Evolutionary conservation across 2,888 invertebrate genomes (phyloP).

Genomic region (Drosophila recens): DNA sequence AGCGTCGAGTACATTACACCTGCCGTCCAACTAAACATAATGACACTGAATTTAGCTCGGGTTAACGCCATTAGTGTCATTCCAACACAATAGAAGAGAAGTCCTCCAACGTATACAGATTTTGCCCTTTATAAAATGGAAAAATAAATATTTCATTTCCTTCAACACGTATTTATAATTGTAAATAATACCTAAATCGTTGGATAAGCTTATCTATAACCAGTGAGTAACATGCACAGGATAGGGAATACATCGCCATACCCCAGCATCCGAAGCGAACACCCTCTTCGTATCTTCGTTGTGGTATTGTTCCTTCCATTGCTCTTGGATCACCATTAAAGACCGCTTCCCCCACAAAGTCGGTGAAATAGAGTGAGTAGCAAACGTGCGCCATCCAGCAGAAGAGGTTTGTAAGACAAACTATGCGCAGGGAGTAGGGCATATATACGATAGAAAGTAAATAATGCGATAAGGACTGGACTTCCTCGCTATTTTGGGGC

Average conservation of each 20-base stretch:
- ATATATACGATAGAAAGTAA: slow-evolving; percentile 95
- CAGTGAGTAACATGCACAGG: slow-evolving; percentile 96
- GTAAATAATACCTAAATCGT: slow-evolving; percentile 87
- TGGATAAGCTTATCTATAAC: slow-evolving; percentile 94
- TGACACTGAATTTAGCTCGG: slow-evolving; percentile 91
- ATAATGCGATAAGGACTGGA: slow-evolving; percentile 90
- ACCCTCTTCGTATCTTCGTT: slow-evolving; percentile 93
- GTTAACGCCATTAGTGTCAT: slow-evolving; percentile 94
- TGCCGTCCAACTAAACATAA: slow-evolving; percentile 96
- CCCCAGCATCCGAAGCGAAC: slow-evolving; percentile 98
- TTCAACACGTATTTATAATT: not conserved
- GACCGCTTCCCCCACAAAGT: slow-evolving; percentile 89
- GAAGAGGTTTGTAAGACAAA: slow-evolving; percentile 97
- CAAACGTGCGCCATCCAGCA: slow-evolving; percentile 99
- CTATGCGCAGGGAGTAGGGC: slow-evolving; percentile 93
- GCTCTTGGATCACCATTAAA: slow-evolving; percentile 87
- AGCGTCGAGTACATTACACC: slow-evolving; percentile 99
- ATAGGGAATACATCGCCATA: slow-evolving; percentile 98
- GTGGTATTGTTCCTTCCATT: slow-evolving; percentile 88
- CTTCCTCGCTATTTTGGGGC: slow-evolving; percentile 72
- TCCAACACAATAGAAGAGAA: slow-evolving; percentile 94
- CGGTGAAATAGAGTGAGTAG: slow-evolving; percentile 98
- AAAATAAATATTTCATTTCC: not conserved
- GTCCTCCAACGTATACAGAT: slow-evolving; percentile 94
- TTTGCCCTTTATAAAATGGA: slow-evolving; percentile 89